These are phyloP conservation scores for Pseudomyrmex dendroicus DNA, from an alignment of 1,140 invertebrate species.

Conservation along the genomic window DNA sequence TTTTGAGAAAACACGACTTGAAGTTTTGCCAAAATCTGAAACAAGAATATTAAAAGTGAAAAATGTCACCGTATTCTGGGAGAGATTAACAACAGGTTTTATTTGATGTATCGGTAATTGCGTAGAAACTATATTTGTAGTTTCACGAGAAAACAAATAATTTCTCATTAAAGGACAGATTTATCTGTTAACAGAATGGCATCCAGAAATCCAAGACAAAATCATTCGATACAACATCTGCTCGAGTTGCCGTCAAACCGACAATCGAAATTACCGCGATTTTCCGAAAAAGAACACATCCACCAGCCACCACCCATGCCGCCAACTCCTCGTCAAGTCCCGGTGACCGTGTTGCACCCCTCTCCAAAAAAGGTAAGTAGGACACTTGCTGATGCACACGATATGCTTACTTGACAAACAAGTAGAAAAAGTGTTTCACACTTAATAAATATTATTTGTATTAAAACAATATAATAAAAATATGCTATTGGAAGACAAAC, in stretches of 20 bases:
- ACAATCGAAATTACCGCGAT: slow-evolving; percentile 77
- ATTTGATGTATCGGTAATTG: neutral
- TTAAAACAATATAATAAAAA: no score
- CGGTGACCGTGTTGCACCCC: slow-evolving; percentile 81
- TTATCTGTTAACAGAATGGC: slow-evolving; percentile 79
- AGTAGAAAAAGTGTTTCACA: no score
- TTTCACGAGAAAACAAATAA: neutral
- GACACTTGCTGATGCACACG: slow-evolving; percentile 22
- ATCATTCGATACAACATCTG: slow-evolving; percentile 84
- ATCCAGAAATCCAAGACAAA: slow-evolving; percentile 81
- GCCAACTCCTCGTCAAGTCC: slow-evolving; percentile 80
- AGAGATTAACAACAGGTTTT: neutral
- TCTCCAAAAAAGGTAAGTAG: slow-evolving; percentile 82
- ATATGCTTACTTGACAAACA: neutral
- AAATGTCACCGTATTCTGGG: no score
- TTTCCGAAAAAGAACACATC: slow-evolving; percentile 74
- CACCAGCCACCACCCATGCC: slow-evolving; percentile 72
- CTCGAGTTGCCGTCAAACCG: slow-evolving; percentile 82
- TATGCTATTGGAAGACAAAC: no score
- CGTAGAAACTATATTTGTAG: neutral
- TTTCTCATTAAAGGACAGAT: slow-evolving; percentile 2
- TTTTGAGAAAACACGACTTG: no score
- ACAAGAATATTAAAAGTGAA: no score
- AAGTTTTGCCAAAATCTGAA: no score
- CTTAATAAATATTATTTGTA: no score